These are phyloP conservation scores for Trichonephila clavipes DNA, from an alignment of 1,140 invertebrate species.

Conservation along the genomic window DNA sequence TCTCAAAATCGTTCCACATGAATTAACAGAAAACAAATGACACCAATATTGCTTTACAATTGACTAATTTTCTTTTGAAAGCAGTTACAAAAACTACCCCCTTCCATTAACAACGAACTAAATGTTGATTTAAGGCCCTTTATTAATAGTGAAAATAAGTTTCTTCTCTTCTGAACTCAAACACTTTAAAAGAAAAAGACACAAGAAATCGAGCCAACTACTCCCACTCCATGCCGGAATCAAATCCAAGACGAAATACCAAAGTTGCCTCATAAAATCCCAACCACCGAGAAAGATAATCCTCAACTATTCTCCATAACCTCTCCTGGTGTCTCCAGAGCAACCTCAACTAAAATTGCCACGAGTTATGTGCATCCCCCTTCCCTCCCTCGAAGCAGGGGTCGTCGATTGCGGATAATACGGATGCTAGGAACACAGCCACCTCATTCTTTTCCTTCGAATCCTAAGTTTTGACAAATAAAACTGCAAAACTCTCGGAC, in stretches of 20 bases:
- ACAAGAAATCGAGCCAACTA: background rate
- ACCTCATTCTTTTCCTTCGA: constrained; percentile 65
- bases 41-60: too few relatives aligned
- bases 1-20: too few relatives aligned
- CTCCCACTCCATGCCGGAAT: background rate
- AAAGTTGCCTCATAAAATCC: background rate
- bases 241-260: background rate
- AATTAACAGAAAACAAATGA: too few relatives aligned
- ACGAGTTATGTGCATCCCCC: constrained; percentile 11
- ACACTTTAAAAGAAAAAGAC: background rate
- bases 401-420: constrained; percentile 23
- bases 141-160: background rate
- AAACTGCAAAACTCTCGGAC: constrained; percentile 59
- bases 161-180: background rate
- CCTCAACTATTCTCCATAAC: constrained; percentile 12
- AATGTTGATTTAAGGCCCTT: background rate
- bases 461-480: constrained; percentile 63
- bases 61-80: too few relatives aligned
- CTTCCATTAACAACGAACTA: too few relatives aligned
- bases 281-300: constrained; percentile 5
- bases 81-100: too few relatives aligned
- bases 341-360: constrained; percentile 23
- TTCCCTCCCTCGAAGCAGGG: background rate
- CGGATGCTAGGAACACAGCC: constrained; percentile 7
- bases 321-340: constrained; percentile 35